Evolutionary conservation across 1,140 invertebrate species (phyloP).

Genomic region (Camponotus pennsylvanicus): DNA sequence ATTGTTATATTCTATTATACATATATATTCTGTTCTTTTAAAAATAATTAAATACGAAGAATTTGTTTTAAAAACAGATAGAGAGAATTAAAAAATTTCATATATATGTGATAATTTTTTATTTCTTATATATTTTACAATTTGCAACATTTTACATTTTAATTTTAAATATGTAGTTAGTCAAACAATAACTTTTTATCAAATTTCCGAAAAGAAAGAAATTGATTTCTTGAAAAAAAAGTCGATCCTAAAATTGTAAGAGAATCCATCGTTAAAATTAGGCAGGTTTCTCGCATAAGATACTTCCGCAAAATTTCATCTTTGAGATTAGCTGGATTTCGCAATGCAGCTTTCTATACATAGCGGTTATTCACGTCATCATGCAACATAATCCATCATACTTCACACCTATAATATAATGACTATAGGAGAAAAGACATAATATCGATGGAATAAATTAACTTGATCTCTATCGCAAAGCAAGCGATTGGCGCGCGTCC

Average conservation of each 20-base stretch:
- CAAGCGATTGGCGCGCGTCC: conserved; percentile 54
- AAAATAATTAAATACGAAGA: neutral
- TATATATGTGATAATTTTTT: neutral
- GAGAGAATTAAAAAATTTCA: neutral
- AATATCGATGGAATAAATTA: conserved; percentile 49
- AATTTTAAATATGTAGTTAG: too few species aligned
- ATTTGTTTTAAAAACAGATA: neutral
- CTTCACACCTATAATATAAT: conserved; percentile 31
- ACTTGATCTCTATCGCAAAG: conserved; percentile 61
- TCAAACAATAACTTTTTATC: neutral
- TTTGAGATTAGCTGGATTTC: conserved; percentile 10
- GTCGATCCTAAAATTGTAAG: neutral
- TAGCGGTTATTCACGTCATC: conserved; percentile 22
- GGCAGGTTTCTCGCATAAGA: neutral
- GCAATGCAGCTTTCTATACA: conserved; percentile 34
- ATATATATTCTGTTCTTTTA: too few species aligned
- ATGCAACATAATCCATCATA: conserved; percentile 36
- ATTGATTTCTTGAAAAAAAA: neutral
- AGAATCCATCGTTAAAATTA: neutral
- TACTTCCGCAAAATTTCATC: conserved; percentile 23
- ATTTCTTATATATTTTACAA: neutral
- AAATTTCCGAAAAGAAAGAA: neutral
- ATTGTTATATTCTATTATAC: too few species aligned
- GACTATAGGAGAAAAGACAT: conserved; percentile 14
- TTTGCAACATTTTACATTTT: neutral